Conservation (phyloP, 2,797 vertebrate species). For the Phrynocephalus vlangalii region DNA sequence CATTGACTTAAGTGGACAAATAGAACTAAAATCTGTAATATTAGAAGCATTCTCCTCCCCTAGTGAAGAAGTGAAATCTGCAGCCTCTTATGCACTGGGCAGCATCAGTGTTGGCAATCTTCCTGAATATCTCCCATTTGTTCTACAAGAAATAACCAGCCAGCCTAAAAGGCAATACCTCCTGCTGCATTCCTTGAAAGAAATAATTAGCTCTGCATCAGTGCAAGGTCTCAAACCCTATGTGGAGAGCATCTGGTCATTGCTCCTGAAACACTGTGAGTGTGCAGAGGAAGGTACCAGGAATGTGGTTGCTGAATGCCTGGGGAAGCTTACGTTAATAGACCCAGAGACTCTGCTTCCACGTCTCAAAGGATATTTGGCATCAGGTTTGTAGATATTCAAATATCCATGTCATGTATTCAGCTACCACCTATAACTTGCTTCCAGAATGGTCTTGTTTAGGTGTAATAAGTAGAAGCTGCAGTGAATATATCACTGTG, state of each 20-base stretch:
- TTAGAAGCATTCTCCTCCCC: constrained; percentile 97
- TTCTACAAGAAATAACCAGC: constrained; percentile 97
- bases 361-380: constrained; percentile 95
- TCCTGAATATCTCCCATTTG: constrained; percentile 96
- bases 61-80: constrained; percentile 98
- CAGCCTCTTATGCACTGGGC: constrained; percentile 95
- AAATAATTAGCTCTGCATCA: constrained; percentile 96
- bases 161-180: constrained; percentile 97
- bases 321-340: constrained; percentile 96
- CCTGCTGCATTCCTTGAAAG: constrained; percentile 97
- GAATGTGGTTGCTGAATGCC: constrained; percentile 97
- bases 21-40: constrained; percentile 96
- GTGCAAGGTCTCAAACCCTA: constrained; percentile 95
- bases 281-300: constrained; percentile 98
- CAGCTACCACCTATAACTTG: background rate
- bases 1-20: constrained; percentile 95
- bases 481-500: background rate
- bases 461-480: background rate
- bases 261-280: constrained; percentile 96
- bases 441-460: background rate
- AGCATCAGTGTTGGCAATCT: constrained; percentile 98
- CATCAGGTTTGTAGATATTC: constrained; percentile 84
- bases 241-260: constrained; percentile 95
- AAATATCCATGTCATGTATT: background rate
- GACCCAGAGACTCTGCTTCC: constrained; percentile 97